Evolutionary conservation across 2,113 vertebrate species (phyloP), one percentile per base, ranked within the genome.

Genomic region (Lycocorax pyrrhopterus): DNA sequence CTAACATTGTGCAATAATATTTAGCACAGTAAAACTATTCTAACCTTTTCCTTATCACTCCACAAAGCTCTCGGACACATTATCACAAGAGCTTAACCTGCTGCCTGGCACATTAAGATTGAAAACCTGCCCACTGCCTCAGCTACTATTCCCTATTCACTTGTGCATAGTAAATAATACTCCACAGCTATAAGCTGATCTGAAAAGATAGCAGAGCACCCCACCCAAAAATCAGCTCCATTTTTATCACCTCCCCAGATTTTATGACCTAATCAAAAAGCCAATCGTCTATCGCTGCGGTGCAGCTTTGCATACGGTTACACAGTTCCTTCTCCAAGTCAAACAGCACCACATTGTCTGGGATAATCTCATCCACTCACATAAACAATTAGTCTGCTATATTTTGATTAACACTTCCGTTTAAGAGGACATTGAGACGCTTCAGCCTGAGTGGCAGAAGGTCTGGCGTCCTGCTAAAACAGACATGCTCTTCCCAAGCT

Each of bases 381-480:
- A 89, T 90, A 94, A 95, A 95, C 95, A 91, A 95, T 87, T 88
- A 88, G 39, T 29, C 80, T 88, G 88, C 60, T 95, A 67, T 87
- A 94, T 95, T 95, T 95, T 94, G 76, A 89, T 90, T 92, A 95
- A 82, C 77, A 35, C 75, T 86, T 95, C 96, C 44, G 8, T 90
- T 85, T 78, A 81, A 73, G 72, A 94, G 59, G 84, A 86, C 83
- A 89, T 12, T 27, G 41, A 92, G 88, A 86, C 4, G 73, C 63
- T 86, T 85, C 68, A 84, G 59, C 39, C 71, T 11, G 17, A 87
- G 67, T 32, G 44, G 79, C 85, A 87, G 51, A 94, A 90, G 76
- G 79, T 43, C 73, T 72, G 82, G 75, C 71, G 71, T 89, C 63
- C 74, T 58, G 27, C 49, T 91, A 80, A 69, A 58, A 66, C 27